Base-by-base conservation (phyloP, 2,888 invertebrate genomes). In the Lypha dubia region DNA sequence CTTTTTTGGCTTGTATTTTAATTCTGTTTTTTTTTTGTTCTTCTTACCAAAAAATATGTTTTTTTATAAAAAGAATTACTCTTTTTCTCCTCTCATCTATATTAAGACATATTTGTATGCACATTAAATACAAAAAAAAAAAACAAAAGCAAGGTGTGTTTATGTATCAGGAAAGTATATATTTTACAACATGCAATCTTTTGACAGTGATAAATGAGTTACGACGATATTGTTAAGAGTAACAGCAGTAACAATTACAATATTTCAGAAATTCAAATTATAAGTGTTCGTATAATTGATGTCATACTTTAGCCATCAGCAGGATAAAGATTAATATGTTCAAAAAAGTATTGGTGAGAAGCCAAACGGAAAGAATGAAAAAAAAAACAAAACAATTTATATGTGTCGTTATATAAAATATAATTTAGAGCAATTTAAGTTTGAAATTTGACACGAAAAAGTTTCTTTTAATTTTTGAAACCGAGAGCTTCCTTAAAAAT, bases 191-290 rank as follows among this genome's bases (percentile, higher is more conserved):
- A 74, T 63, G 22, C 24, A 77, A 46, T 75, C 74, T 79, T 79
- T 44, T 79, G 83, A 79, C 79, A 84, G 28, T 79, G 83, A 84
- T 67, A 75, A 79, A 84, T 79, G 79, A 84, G 65, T 67, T 67
- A 44, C 38, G 51, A 44, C 38, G 51, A 62, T 62, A 41, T 63
- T 70, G 56, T 9, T 35, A 62, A 63, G 22, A 60, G 9, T 22
- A 60, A 20, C 41, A 28, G 20, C 28, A 60, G 15, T 49, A 51
- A 38, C 65, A 79, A 60, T 41, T 60, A 60, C 53, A 71, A 67
- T 71, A 53, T 73, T 51, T 60, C 28, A 67, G 62, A 56, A 79
- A 68, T 56, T 83, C 62, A 74, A 83, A 60, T 76, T 79, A 80
- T 80, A 84, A 67, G 75, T 71, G 76, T 80, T 71, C 60, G 46